Evolutionary conservation across 2,888 invertebrate genomes (phyloP).

Genomic region (Eupithecia subumbrata): DNA sequence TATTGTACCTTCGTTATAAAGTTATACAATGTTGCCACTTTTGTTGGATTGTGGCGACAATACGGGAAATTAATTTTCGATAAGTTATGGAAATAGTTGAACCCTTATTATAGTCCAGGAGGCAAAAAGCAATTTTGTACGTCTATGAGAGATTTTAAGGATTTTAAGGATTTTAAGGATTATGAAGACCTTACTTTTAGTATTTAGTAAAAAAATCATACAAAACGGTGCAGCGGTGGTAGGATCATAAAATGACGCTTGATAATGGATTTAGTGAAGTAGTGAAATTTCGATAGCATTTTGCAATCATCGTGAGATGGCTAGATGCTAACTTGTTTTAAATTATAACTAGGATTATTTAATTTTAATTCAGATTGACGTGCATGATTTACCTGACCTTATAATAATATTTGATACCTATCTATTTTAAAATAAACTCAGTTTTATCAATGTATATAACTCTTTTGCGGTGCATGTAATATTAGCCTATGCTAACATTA

Average conservation of each 20-base stretch:
- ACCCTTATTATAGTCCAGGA: conserved; percentile 1
- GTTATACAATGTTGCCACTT: not conserved
- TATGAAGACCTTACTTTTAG: not conserved
- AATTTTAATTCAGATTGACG: no score
- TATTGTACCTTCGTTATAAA: conserved; percentile 2
- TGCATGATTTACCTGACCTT: no score
- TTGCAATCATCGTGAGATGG: not conserved
- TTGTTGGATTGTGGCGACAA: not conserved
- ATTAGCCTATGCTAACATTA: no score
- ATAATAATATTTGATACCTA: no score
- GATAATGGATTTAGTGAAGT: not conserved
- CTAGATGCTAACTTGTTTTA: no score
- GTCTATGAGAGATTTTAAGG: not conserved
- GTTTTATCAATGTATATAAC: no score
- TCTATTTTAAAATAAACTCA: no score
- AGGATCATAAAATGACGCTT: not conserved
- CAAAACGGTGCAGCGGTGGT: not conserved
- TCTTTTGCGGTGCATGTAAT: no score
- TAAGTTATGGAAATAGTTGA: conserved; percentile 11
- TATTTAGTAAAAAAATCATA: not conserved
- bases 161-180: not conserved
- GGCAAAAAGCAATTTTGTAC: not conserved
- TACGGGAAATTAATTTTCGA: conserved; percentile 13
- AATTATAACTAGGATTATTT: no score
- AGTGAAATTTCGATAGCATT: no score